Evolutionary conservation across 2,888 invertebrate species (phyloP).

Genomic region (Ennomos fuscantarius): DNA sequence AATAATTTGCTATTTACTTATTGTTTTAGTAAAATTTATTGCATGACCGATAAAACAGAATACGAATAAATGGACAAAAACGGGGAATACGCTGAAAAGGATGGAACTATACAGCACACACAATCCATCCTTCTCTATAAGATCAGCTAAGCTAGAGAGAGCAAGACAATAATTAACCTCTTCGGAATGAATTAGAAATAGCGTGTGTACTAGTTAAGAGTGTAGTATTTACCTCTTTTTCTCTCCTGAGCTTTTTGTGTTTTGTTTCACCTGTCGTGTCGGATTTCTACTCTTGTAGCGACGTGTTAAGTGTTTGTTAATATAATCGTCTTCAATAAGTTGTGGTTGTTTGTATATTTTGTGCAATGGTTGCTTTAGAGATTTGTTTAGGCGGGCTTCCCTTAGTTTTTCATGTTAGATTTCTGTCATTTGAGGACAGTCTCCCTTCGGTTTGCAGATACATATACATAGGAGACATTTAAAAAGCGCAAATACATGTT

Average conservation of each 20-base stretch:
- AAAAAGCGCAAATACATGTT: no score
- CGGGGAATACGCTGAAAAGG: no score
- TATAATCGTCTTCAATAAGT: conserved; percentile 43
- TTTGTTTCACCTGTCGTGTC: background rate
- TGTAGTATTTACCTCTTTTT: background rate
- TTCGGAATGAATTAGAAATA: no score
- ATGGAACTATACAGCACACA: no score
- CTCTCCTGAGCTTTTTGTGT: background rate
- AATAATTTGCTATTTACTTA: no score
- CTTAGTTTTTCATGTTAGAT: conserved; percentile 42
- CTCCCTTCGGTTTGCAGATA: conserved; percentile 49
- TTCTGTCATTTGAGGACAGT: conserved; percentile 57
- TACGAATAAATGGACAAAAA: no score
- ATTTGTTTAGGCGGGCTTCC: conserved; percentile 38
- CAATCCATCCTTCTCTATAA: no score
- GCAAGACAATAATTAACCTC: no score
- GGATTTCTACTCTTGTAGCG: conserved; percentile 6
- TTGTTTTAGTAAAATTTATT: no score
- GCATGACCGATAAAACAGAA: no score
- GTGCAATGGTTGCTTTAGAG: conserved; percentile 58
- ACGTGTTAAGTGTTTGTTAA: conserved; percentile 31
- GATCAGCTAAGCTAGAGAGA: no score
- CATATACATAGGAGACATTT: conserved; percentile 17
- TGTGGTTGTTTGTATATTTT: conserved; percentile 61
- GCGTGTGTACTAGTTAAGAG: no score